phyloP scores from a whole-genome alignment of 1,140 invertebrate genomes.

The Sitobion miscanthi region DNA sequence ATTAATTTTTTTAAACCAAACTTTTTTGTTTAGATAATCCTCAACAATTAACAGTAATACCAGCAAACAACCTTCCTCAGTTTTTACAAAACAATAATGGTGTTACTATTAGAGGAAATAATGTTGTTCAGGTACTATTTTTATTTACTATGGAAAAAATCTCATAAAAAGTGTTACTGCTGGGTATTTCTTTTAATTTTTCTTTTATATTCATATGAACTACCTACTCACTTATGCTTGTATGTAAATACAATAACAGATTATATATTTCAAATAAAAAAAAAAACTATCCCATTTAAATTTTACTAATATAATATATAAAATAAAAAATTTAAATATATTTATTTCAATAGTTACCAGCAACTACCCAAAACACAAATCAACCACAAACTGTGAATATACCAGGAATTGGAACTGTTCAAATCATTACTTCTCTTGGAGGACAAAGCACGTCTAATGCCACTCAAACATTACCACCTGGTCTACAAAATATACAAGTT shows the following conservation, averaged over 20 bases:
- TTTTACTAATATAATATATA: no score
- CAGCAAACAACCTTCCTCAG: conserved; percentile 61
- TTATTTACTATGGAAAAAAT: background rate
- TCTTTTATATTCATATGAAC: background rate
- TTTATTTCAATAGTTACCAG: conserved; percentile 56
- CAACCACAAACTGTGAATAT: conserved; percentile 70
- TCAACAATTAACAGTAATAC: conserved; percentile 76
- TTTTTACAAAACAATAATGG: conserved; percentile 59
- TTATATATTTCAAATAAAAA: background rate
- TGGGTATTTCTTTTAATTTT: background rate
- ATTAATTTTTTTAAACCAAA: background rate
- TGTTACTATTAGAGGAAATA: conserved; percentile 59
- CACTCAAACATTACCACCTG: conserved; percentile 62
- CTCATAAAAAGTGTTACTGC: background rate
- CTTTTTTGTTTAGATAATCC: conserved; percentile 61
- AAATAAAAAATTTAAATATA: conserved; percentile 55
- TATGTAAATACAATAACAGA: background rate
- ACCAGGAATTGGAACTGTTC: conserved; percentile 77
- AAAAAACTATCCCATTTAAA: background rate
- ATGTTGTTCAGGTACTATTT: conserved; percentile 61
- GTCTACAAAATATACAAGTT: conserved; percentile 58
- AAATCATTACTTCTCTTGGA: conserved; percentile 70
- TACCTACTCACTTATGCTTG: background rate
- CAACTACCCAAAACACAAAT: conserved; percentile 25
- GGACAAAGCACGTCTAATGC: conserved; percentile 59